Conservation (phyloP, 2,888 invertebrate species). For the Metellina segmentata region DNA sequence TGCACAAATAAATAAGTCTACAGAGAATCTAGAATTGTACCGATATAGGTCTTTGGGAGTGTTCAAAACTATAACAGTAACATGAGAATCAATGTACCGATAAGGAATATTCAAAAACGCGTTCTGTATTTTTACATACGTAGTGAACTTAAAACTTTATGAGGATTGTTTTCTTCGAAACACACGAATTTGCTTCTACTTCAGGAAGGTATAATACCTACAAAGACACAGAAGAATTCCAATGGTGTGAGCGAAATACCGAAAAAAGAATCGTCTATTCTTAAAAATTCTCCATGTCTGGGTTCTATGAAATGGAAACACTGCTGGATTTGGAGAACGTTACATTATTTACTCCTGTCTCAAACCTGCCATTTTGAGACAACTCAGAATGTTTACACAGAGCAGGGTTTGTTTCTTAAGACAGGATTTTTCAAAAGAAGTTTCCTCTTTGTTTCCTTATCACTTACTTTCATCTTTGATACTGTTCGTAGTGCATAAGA, state of each 20-base stretch:
- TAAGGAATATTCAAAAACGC: not conserved
- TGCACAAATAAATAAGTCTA: not conserved
- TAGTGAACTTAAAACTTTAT: not conserved
- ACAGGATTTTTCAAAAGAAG: not conserved
- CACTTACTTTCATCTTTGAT: not conserved
- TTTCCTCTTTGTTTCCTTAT: not conserved
- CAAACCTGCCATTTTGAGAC: not conserved
- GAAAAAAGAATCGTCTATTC: not conserved
- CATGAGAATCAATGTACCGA: not conserved
- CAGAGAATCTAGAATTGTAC: not conserved
- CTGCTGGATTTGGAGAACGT: not conserved
- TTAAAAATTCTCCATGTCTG: not conserved
- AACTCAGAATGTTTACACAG: not conserved
- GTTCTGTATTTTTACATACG: not conserved
- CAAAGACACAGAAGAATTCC: not conserved
- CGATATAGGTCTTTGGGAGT: not conserved
- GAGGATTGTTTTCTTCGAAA: not conserved
- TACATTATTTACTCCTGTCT: not conserved
- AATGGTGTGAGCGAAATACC: not conserved
- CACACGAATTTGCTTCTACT: not conserved
- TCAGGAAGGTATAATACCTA: not conserved
- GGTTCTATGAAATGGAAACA: not conserved
- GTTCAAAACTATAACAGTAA: not conserved
- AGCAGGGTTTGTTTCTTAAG: not conserved
- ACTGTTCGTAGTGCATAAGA: not conserved